These are phyloP conservation scores for human (Homo sapiens) DNA, from an alignment of 2,113 vertebrate species.

Conservation along the genomic window DNA sequence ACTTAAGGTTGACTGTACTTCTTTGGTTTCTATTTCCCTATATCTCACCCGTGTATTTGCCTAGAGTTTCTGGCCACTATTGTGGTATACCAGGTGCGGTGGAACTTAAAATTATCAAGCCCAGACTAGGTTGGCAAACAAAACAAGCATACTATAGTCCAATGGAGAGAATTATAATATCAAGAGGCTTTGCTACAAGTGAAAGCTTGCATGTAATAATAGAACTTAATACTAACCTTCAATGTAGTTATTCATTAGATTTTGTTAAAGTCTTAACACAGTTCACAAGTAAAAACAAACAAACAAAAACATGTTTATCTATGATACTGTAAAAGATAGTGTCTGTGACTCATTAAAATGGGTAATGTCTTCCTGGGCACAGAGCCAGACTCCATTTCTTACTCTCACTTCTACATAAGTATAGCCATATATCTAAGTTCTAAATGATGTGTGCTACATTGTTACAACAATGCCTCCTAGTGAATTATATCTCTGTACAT, in stretches of 20 bases:
- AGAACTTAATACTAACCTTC: background rate
- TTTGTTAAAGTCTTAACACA: background rate
- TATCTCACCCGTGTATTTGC: background rate
- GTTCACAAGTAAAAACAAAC: background rate
- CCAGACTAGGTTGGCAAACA: background rate
- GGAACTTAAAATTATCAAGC: background rate
- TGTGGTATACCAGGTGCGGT: background rate
- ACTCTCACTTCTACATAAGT: background rate
- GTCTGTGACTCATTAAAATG: background rate
- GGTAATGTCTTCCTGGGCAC: background rate
- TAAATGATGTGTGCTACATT: background rate
- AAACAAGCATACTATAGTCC: background rate
- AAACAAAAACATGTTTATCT: background rate
- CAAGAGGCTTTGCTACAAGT: background rate
- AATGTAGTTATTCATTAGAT: background rate
- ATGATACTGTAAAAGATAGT: accelerated
- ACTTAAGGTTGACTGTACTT: background rate
- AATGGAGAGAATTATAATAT: background rate
- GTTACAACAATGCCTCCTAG: background rate
- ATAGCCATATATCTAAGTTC: background rate
- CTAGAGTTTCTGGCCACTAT: background rate
- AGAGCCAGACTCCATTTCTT: background rate
- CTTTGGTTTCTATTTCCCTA: background rate
- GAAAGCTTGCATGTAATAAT: background rate
- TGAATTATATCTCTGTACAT: background rate